Base-by-base conservation (phyloP, 2,888 invertebrate genomes). In the Dicyrtomina minuta region DNA sequence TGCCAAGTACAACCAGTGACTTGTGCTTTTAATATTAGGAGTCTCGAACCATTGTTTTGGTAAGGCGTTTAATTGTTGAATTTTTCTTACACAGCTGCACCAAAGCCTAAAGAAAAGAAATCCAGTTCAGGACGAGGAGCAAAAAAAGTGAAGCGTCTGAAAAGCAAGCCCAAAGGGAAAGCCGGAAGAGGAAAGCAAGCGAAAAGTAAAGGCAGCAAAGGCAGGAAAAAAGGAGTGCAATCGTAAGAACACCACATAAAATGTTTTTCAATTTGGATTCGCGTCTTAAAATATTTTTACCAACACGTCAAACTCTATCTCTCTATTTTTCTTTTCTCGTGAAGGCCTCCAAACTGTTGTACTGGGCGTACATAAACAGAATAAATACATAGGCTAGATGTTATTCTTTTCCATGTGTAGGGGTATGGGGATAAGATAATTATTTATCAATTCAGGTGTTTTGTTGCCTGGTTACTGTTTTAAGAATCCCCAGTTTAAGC, bases 81-180 rank as follows among this genome's bases (percentile, higher is more conserved):
- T n/a, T n/a, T n/a, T n/a, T n/a, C n/a, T n/a, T n/a, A n/a, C n/a
- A n/a, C n/a, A n/a, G n/a, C n/a, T n/a, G 17, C 4, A 53, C 53
- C 53, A 13, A 51, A 51, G 20, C n/a, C 51, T 51, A 53, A 53
- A 53, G 24, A 60, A 22, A 43, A 55, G 55, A 55, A 55, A 33
- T 33, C 33, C 33, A 8, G 33, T 26, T 24, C 60, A 24, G 60
- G 44, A 39, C 24, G 60, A 26, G 43, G 13, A 24, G 44, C 43
- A 15, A 53, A 60, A 43, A 64, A 64, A 33, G 10, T 51, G 64
- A 64, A 64, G 22, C 61, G 46, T 24, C n/a, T 49, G 61, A 49
- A 62, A 43, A 62, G 46, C 8, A 62, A 62, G 33, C 24, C 56
- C 24, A 66, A 66, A 43, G 56, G 22, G 13, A 56, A 56, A 43